phyloP scores from a whole-genome alignment of 2,888 invertebrate genomes.

The Seira musarum region DNA sequence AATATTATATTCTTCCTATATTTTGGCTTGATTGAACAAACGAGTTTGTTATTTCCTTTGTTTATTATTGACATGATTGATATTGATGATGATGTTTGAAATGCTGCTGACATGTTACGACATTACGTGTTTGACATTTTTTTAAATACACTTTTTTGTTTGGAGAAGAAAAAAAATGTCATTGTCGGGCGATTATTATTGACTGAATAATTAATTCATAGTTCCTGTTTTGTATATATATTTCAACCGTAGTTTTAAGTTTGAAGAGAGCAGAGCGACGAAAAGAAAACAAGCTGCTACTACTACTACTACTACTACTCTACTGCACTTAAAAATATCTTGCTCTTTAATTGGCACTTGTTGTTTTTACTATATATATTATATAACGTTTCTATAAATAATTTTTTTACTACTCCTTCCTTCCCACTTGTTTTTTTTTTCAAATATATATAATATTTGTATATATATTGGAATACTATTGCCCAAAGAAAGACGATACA shows the following conservation, averaged over 20 bases:
- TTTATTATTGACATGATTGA: no score
- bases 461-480: no score
- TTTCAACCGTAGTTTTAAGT: not conserved
- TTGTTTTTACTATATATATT: no score
- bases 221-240: not conserved
- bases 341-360: no score
- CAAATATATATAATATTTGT: no score
- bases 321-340: no score
- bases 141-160: no score
- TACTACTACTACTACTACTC: not conserved
- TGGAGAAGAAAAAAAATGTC: not conserved
- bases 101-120: not conserved
- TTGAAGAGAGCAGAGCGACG: constrained; percentile 48
- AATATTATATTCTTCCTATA: not conserved
- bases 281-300: not conserved
- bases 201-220: not conserved
- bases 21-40: not conserved
- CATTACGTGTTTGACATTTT: not conserved
- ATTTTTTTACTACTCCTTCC: not conserved
- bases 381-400: constrained; percentile 10
- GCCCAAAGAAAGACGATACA: no score
- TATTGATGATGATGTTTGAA: no score
- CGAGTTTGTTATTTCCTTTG: not conserved
- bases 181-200: not conserved
- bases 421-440: constrained; percentile 5